Evolutionary conservation across 2,797 vertebrate genomes (phyloP), one percentile per base, ranked within the genome.

Genomic region (Xyrichtys novacula): DNA sequence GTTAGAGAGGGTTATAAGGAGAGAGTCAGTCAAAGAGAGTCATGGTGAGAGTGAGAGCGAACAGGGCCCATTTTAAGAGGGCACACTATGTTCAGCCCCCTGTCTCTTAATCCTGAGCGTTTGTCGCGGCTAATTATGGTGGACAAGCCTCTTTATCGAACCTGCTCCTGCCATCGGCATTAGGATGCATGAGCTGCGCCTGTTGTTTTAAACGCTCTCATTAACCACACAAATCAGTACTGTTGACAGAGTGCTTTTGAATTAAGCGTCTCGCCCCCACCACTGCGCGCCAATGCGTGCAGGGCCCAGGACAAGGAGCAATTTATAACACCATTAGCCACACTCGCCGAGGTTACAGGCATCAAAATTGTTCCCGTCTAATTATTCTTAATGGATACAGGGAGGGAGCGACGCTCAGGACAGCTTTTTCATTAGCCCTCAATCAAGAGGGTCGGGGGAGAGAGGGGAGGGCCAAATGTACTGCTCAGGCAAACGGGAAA

Each of bases 281-380:
- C 77, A 71, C 88, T 55, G 78, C 84, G 76, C 85, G 73, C 85
- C 90, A 85, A 81, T 83, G 89, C 93, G 92, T 83, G 87, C 93
- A 94, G 94, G 96, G 95, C 96, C 96, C 97, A 96, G 98, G 97
- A 98, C 98, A 98, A 97, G 97, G 96, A 98, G 97, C 97, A 98
- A 99, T 99, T 99, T 99, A 99, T 99, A 99, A 99, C 96, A 95
- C 98, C 98, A 99, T 99, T 99, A 99, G 97, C 96, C 96, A 98
- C 96, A 96, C 97, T 99, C 94, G 94, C 95, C 95, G 96, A 99
- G 97, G 97, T 99, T 99, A 98, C 97, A 97, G 96, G 95, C 98
- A 97, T 98, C 98, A 98, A 97, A 98, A 98, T 96, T 97, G 96
- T 97, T 98, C 97, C 95, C 95, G 95, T 94, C 94, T 99, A 99